Percentiles rank a stretch among this genome's conserved stretches.
phyloP scores from a whole-genome alignment of 2,888 invertebrate species.

The Tipula unca region DNA sequence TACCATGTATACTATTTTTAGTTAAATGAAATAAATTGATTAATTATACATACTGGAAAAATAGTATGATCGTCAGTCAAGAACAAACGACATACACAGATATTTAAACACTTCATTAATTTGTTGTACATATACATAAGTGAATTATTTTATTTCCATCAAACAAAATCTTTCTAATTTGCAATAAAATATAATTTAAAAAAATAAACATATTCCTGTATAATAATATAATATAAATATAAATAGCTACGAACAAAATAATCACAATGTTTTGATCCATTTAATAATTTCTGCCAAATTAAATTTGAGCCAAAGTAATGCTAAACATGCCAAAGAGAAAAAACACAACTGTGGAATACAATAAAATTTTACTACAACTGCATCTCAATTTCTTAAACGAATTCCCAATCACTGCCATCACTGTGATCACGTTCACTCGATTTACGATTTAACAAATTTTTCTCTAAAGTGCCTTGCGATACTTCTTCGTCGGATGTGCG shows the following conservation, averaged over 20 bases:
- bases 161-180: background rate
- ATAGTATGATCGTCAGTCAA: background rate
- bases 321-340: background rate
- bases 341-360: background rate
- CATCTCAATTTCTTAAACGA: conserved; percentile 30
- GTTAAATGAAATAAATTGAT: background rate
- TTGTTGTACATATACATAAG: background rate
- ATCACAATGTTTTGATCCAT: background rate
- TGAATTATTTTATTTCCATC: background rate
- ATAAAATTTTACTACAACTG: background rate
- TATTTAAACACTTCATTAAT: background rate
- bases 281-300: background rate
- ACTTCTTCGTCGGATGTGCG: conserved; percentile 30
- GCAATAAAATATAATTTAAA: background rate
- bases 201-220: background rate
- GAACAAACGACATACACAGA: background rate
- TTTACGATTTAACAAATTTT: conserved; percentile 28
- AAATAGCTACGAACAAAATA: background rate
- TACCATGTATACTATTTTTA: background rate
- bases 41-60: background rate
- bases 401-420: conserved; percentile 36
- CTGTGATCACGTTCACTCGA: conserved; percentile 28
- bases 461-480: conserved; percentile 23
- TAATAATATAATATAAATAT: background rate
- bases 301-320: background rate